phyloP scores from a whole-genome alignment of 1,140 invertebrate species.

The Mercenaria mercenaria region DNA sequence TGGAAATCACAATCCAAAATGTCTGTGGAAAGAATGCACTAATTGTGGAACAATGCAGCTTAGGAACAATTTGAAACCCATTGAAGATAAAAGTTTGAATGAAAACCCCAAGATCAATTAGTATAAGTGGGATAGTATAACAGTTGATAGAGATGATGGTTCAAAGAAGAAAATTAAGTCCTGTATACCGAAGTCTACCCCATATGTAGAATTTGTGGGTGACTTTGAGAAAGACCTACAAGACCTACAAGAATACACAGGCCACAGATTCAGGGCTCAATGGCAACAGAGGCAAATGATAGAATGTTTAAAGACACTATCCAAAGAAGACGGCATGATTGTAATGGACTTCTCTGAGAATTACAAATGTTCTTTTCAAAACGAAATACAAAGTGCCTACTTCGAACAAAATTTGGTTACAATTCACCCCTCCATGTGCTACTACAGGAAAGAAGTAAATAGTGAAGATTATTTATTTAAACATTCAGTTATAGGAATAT shows the following conservation, averaged over 20 bases:
- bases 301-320: neutral
- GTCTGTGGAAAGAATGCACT: slow-evolving; percentile 14
- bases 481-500: slow-evolving; percentile 10
- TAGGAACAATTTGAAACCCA: neutral
- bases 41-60: slow-evolving; percentile 5
- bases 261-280: neutral
- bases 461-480: neutral
- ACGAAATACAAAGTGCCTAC: neutral
- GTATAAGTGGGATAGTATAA: neutral
- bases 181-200: neutral
- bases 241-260: neutral
- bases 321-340: neutral
- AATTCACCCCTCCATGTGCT: neutral
- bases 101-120: neutral
- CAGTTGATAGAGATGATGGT: neutral
- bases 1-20: neutral
- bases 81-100: neutral
- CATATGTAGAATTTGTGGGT: neutral
- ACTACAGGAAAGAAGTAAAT: neutral
- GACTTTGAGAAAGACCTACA: neutral
- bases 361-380: slow-evolving; percentile 3
- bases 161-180: slow-evolving; percentile 14
- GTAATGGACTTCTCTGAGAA: neutral
- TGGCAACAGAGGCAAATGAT: neutral
- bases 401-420: neutral